phyloP scores from a whole-genome alignment of 2,888 invertebrate species.

The Pollenia griseotomentosa region DNA sequence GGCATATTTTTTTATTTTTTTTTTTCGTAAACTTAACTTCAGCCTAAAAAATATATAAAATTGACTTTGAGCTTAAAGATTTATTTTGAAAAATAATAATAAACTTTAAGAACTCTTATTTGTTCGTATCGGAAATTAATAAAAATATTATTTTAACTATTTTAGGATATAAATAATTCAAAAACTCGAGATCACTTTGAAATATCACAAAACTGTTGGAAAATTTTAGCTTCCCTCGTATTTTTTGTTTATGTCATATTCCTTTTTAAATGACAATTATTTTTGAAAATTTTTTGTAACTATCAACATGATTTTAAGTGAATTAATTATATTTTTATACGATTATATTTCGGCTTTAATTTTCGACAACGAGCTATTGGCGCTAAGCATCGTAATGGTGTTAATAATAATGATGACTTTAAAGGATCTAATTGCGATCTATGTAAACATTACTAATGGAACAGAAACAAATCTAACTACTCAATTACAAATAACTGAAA shows the following conservation, averaged over 20 bases:
- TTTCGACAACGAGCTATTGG: conserved; percentile 24
- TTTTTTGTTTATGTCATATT: not conserved
- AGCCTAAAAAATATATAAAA: no score
- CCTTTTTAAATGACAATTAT: not conserved
- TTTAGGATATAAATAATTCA: no score
- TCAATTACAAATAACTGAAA: not conserved
- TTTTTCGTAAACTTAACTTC: no score
- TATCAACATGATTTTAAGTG: conserved; percentile 28
- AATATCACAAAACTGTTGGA: no score
- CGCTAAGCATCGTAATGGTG: not conserved
- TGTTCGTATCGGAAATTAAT: no score
- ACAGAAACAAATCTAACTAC: not conserved
- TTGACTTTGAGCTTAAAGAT: no score
- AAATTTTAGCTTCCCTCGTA: not conserved
- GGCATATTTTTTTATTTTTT: no score
- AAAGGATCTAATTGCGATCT: conserved; percentile 25
- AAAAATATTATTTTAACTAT: no score
- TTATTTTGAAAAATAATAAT: no score
- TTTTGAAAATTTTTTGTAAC: conserved; percentile 42
- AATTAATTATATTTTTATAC: conserved; percentile 17
- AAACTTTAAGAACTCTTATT: no score
- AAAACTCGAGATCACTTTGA: no score
- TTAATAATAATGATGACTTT: not conserved
- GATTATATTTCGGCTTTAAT: conserved; percentile 17
- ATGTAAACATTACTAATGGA: not conserved